Base-by-base conservation (phyloP, 2,797 vertebrate species). In the Poliocrania exsul region DNA sequence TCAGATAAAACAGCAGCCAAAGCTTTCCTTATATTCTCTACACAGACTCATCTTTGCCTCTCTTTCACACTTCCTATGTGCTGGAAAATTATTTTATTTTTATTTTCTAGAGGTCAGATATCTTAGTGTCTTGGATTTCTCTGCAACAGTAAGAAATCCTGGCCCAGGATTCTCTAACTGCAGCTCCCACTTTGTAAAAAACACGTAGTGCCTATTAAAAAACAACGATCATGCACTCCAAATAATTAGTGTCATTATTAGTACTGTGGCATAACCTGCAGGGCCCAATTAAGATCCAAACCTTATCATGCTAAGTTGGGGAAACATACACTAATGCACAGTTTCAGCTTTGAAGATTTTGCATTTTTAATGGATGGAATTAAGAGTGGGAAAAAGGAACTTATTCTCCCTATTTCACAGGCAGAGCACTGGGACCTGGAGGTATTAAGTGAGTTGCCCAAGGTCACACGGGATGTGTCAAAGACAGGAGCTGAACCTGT, bases 241-340 rank as follows among this genome's bases (percentile, higher is more conserved):
- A 94, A 95, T 90, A 88, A 95, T 95, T 94, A 92, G 40, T 94
- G 83, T 71, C 56, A 38, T 95, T 95, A 92, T 90, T 96, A 94
- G 78, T 57, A 85, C 53, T 87, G 71, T 93, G 60, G 92, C 20
- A 3, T 91, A 96, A 92, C 94, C 90, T 94, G 83, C 88, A 93
- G 92, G 74, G 74, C 64, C 83, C 92, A 95, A 82, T 94, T 95
- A 94, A 94, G 93, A 91, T 87, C 93, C 23, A 0, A 94, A 95
- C 86, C 86, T 87, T 94, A 92, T 92, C 92, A 88, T 0, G 2
- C 64, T 87, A 61, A 16, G 67, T 35, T 87, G 67, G 81, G 81
- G 78, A 93, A 95, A 84, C 64, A 49, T 80, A 38, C 78, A 90
- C 66, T 91, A 93, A 88, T 1, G 0, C 78, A 60, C 29, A 57